A percentile compares a stretch with the other conserved stretches of the same genome.
phyloP scores from a whole-genome alignment of 2,797 vertebrate genomes.

The Rachycentron canadum region DNA sequence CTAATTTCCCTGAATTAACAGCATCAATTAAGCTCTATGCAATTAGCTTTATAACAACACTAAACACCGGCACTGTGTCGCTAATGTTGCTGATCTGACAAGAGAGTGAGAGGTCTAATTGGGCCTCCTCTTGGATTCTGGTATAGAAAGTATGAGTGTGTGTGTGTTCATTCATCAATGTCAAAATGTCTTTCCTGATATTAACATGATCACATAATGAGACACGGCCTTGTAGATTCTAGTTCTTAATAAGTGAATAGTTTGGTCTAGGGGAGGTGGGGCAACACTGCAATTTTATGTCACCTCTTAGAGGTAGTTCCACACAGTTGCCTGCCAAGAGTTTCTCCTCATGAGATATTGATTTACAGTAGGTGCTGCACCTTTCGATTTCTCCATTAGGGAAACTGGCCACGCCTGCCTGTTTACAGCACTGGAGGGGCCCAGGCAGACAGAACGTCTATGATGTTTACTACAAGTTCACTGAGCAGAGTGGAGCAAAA shows the following conservation, averaged over 20 bases:
- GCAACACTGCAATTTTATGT: constrained; percentile 36
- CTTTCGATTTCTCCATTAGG: constrained; percentile 84
- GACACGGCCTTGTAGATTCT: constrained; percentile 27
- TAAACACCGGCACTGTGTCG: constrained; percentile 74
- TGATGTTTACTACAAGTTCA: constrained; percentile 60
- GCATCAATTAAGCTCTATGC: constrained; percentile 82
- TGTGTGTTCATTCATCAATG: constrained; percentile 35
- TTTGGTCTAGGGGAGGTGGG: constrained; percentile 27
- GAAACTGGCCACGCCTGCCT: constrained; percentile 78
- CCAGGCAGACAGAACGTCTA: constrained; percentile 56
- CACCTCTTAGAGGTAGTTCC: constrained; percentile 54
- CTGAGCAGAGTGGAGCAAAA: constrained; percentile 32
- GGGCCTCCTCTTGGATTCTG: constrained; percentile 63
- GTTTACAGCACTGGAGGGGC: constrained; percentile 74
- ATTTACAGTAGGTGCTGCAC: constrained; percentile 81
- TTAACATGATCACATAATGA: constrained; percentile 53
- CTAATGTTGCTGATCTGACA: constrained; percentile 78
- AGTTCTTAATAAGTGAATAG: constrained; percentile 36
- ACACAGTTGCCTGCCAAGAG: constrained; percentile 67
- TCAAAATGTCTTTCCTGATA: constrained; percentile 54
- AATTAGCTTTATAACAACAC: constrained; percentile 82
- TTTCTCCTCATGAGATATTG: constrained; percentile 77
- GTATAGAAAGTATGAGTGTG: constrained; percentile 50
- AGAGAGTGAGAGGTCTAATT: constrained; percentile 71
- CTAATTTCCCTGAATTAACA: constrained; percentile 82